Percentiles rank a stretch among this genome's conserved stretches.
These are phyloP conservation scores for Ictalurus punctatus DNA, from an alignment of 2,113 vertebrate species.

Conservation along the genomic window DNA sequence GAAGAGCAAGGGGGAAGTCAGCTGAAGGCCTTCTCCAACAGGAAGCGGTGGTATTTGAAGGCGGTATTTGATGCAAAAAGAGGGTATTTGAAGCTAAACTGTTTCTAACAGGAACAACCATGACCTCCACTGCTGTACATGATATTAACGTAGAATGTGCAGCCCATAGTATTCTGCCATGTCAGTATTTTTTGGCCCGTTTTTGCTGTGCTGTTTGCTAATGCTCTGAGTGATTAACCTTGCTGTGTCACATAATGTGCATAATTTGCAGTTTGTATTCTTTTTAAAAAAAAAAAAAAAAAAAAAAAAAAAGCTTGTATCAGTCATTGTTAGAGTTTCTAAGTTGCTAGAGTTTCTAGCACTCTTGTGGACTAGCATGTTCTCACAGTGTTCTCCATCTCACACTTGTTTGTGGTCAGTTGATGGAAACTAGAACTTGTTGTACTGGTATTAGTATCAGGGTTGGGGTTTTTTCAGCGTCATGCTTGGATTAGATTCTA, in stretches of 20 bases:
- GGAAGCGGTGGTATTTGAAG: neutral
- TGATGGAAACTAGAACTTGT: neutral
- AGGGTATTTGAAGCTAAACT: neutral
- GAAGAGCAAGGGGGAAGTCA: constrained; percentile 26
- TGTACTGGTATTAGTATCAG: neutral
- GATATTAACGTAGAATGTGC: neutral
- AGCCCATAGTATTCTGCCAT: neutral
- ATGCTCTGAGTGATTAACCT: neutral
- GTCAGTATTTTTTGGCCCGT: neutral
- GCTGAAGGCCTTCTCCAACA: neutral
- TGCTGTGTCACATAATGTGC: neutral
- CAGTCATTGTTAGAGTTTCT: neutral
- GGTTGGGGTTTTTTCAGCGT: neutral
- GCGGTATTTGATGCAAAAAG: neutral
- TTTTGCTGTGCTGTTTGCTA: neutral
- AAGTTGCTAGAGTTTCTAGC: neutral
- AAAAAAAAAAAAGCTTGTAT: neutral
- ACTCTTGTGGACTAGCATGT: neutral
- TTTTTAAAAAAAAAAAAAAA: neutral
- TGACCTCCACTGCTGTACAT: neutral
- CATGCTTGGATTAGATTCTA: neutral
- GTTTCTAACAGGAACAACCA: neutral
- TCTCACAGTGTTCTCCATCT: neutral
- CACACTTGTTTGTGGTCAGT: constrained; percentile 19
- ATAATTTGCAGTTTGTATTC: neutral